Base-by-base conservation (phyloP, 2,113 vertebrate species). In the Coreoperca whiteheadi region DNA sequence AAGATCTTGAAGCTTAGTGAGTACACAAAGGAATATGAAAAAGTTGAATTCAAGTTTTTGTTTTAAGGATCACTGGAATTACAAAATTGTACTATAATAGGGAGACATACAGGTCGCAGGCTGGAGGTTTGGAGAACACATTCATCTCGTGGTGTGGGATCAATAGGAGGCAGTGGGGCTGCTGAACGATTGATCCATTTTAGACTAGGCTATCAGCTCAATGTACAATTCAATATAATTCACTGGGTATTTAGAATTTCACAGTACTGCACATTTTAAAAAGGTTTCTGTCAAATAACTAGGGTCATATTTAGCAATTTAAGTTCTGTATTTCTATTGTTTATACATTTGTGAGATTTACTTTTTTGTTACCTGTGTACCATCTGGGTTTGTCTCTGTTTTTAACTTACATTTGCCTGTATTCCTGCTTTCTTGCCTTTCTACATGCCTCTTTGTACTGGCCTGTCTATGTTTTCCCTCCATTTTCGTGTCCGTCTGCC, bases 121-220 rank as follows among this genome's bases (percentile, higher is more conserved):
- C 74, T 61, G 32, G 41, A 83, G 77, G 82, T 81, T 81, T 82
- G 84, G 82, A 88, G 86, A 92, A 91, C 50, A 84, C 90, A 93
- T 93, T 87, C 87, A 91, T 95, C 94, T 92, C 76, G 25, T 82
- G 83, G 60, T 74, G 77, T 34, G 75, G 80, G 91, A 95, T 95
- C 95, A 90, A 95, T 95, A 93, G 81, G 61, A 90, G 89, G 87
- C 87, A 93, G 84, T 73, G 80, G 32, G 61, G 87, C 83, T 87
- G 74, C 85, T 87, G 82, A 89, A 79, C 53, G 37, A 94, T 92
- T 93, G 93, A 94, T 95, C 93, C 86, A 87, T 88, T 88, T 82
- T 60, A 81, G 66, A 89, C 71, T 79, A 82, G 75, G 70, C 85
- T 66, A 88, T 89, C 81, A 90, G 64, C 79, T 83, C 77, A 80